A percentile compares a stretch with the other conserved stretches of the same genome.
Conservation (phyloP, 2,797 vertebrate species). For the Macroramphosus scolopax region DNA sequence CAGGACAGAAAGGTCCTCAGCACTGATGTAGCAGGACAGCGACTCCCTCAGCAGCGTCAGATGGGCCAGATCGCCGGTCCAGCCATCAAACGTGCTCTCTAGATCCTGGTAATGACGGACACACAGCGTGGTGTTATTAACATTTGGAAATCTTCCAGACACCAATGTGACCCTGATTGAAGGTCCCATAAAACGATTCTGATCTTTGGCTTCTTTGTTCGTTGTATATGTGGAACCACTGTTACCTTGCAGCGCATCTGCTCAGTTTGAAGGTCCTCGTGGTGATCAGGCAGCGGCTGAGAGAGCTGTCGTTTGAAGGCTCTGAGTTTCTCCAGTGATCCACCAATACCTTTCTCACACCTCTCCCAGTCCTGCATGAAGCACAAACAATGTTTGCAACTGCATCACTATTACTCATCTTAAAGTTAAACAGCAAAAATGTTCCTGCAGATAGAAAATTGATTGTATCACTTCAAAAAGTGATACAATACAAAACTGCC, state of each 20-base stretch:
- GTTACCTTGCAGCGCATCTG: slow-evolving; percentile 92
- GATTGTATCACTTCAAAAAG: neutral
- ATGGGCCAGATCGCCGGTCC: slow-evolving; percentile 88
- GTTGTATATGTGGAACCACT: neutral
- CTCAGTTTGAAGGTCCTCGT: slow-evolving; percentile 91
- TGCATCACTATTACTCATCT: too few species aligned
- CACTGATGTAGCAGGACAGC: slow-evolving; percentile 81
- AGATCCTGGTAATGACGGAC: slow-evolving; percentile 82
- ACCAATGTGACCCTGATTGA: neutral
- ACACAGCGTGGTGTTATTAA: neutral
- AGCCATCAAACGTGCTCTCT: slow-evolving; percentile 87
- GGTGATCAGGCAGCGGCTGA: slow-evolving; percentile 88
- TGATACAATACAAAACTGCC: too few species aligned
- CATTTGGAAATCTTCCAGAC: neutral
- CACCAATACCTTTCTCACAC: slow-evolving; percentile 88
- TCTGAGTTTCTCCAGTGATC: slow-evolving; percentile 89
- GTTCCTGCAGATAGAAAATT: neutral
- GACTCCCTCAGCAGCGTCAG: slow-evolving; percentile 84
- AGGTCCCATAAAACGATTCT: too few species aligned
- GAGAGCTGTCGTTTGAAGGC: slow-evolving; percentile 91
- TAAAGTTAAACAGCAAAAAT: too few species aligned
- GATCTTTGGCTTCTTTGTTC: neutral
- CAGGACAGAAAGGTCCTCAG: slow-evolving; percentile 89
- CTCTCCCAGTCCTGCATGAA: slow-evolving; percentile 89
- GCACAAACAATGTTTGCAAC: slow-evolving; percentile 6